Evolutionary conservation across 2,797 vertebrate species (phyloP).

Genomic region (Chrysocyon brachyurus): DNA sequence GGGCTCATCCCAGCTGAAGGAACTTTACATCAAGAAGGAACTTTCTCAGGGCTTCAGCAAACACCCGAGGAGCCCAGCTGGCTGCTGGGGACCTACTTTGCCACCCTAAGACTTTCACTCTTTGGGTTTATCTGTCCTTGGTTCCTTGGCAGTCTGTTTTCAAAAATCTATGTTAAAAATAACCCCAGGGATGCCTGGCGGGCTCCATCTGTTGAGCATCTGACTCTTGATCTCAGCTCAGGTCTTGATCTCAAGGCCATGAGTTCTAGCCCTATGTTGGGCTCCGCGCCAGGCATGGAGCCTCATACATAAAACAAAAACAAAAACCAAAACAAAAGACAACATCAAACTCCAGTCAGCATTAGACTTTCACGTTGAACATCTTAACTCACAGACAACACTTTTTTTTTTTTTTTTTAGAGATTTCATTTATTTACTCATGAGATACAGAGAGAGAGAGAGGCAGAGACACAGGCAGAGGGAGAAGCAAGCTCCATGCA

Average conservation of each 20-base stretch:
- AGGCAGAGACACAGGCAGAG: too few relatives aligned
- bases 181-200: neutral
- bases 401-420: neutral
- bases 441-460: too few relatives aligned
- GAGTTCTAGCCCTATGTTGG: neutral
- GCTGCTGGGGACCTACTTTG: neutral
- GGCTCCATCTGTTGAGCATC: neutral
- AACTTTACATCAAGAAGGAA: neutral
- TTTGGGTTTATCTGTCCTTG: neutral
- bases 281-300: fast-evolving
- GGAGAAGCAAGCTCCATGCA: too few relatives aligned
- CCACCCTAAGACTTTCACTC: neutral
- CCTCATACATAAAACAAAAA: neutral
- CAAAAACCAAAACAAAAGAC: neutral
- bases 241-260: neutral
- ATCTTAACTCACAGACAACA: neutral
- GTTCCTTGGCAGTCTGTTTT: neutral
- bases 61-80: too few relatives aligned
- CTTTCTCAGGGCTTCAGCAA: neutral
- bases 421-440: too few relatives aligned
- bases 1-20: neutral
- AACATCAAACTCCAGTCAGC: neutral
- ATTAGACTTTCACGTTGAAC: neutral
- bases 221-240: neutral
- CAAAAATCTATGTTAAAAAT: neutral